Percentiles rank a stretch among this genome's conserved stretches.
These are phyloP conservation scores for Drosophila atripex DNA, from an alignment of 2,888 invertebrate species.

Conservation along the genomic window DNA sequence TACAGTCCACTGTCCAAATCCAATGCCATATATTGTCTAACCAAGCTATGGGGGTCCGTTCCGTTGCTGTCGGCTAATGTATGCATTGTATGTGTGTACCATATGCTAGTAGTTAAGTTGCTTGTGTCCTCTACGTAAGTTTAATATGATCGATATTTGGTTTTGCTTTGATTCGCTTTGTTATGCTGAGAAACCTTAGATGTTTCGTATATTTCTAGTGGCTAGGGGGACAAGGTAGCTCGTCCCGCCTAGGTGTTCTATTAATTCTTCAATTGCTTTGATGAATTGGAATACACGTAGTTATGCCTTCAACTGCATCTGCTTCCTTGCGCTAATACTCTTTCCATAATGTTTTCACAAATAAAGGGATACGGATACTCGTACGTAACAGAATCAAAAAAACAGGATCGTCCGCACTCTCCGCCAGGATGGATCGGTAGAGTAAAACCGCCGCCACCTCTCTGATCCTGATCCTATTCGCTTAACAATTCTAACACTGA, in stretches of 20 bases:
- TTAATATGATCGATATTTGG: conserved; percentile 35
- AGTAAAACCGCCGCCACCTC: conserved; percentile 3
- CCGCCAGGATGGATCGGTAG: conserved; percentile 16
- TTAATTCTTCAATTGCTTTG: conserved; percentile 72
- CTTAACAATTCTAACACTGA: conserved; percentile 71
- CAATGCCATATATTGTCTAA: conserved; percentile 54
- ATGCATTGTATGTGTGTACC: conserved; percentile 29
- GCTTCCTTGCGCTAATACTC: conserved; percentile 28
- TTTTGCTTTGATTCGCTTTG: conserved; percentile 41
- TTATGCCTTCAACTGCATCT: conserved; percentile 42
- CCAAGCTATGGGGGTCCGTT: conserved; percentile 42
- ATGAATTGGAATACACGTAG: conserved; percentile 78
- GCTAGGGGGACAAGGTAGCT: conserved; percentile 31
- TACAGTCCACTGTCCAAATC: conserved; percentile 8
- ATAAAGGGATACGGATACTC: conserved; percentile 37
- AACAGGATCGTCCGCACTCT: conserved; percentile 39
- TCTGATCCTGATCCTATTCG: conserved; percentile 33
- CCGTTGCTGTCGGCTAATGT: conserved; percentile 30
- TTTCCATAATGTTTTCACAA: conserved; percentile 53
- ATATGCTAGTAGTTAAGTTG: conserved; percentile 45
- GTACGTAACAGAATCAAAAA: conserved; percentile 27
- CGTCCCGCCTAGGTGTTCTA: conserved; percentile 36
- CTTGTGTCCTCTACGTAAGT: conserved; percentile 42
- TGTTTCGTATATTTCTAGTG: conserved; percentile 70
- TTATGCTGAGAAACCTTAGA: conserved; percentile 72